Percentiles rank a stretch among this genome's conserved stretches.
Conservation (phyloP, 2,888 invertebrate species). For the Apodemia duryi region DNA sequence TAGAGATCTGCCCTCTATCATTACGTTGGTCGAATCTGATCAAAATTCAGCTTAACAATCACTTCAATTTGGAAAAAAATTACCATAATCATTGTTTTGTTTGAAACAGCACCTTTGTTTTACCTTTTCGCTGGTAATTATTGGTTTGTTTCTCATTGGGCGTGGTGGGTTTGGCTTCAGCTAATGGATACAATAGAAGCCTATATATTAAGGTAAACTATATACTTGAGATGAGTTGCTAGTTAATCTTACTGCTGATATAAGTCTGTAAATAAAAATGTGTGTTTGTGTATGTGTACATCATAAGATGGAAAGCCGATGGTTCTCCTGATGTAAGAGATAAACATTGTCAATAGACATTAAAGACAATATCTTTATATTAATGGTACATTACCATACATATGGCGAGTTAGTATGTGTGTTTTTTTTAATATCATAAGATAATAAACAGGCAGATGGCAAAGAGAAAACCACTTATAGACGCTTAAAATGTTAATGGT, state of each 20-base stretch:
- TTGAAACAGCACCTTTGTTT: constrained; percentile 8
- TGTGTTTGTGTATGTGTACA: too few species aligned
- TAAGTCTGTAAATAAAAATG: too few species aligned
- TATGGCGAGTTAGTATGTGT: too few species aligned
- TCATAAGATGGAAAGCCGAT: too few species aligned
- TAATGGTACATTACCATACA: too few species aligned
- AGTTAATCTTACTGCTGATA: background rate
- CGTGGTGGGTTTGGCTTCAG: background rate
- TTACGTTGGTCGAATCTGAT: constrained; percentile 9
- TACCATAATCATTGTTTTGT: constrained; percentile 14
- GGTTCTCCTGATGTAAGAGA: too few species aligned
- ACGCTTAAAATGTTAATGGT: too few species aligned
- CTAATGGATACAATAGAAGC: constrained; percentile 3
- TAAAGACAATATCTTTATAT: too few species aligned
- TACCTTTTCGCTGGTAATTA: constrained; percentile 10
- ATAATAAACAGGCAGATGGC: too few species aligned
- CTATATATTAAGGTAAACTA: background rate
- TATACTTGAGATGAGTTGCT: constrained; percentile 5
- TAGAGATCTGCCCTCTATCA: constrained; percentile 9
- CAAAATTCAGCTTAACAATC: constrained; percentile 10
- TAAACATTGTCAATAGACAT: too few species aligned
- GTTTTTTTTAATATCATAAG: too few species aligned
- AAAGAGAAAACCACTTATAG: too few species aligned
- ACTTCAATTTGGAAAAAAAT: constrained; percentile 13
- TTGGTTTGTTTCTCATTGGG: constrained; percentile 10